phyloP scores from a whole-genome alignment of 53 echinoderm and acorn worm species.

The Patiria pectinifera region DNA sequence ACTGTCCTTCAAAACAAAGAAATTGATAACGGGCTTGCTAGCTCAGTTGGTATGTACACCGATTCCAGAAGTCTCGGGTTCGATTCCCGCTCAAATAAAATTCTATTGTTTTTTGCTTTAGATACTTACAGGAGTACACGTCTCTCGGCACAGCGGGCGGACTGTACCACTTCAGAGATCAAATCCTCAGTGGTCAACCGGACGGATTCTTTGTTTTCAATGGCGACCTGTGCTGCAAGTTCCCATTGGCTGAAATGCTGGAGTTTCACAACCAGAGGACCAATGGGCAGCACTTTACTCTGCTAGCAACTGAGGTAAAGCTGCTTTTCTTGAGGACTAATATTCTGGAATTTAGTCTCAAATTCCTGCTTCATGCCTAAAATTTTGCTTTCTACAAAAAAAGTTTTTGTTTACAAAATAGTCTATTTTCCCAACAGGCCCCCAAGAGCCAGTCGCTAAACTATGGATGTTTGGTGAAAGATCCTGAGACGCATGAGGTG shows the following conservation, averaged over 20 bases:
- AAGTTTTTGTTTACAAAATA: neutral
- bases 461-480: constrained; percentile 95
- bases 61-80: neutral
- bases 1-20: too few relatives aligned
- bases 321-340: neutral
- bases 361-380: neutral
- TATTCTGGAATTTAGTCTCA: neutral
- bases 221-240: constrained; percentile 96
- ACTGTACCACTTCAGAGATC: constrained; percentile 96
- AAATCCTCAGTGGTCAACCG: constrained; percentile 91
- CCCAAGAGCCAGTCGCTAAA: constrained; percentile 89
- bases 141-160: constrained; percentile 95
- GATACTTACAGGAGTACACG: constrained; percentile 96
- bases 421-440: constrained; percentile 66
- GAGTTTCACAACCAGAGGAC: constrained; percentile 80
- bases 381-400: too few relatives aligned
- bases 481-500: constrained; percentile 94
- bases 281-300: constrained; percentile 82
- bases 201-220: constrained; percentile 92
- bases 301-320: constrained; percentile 92
- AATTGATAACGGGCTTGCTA: too few relatives aligned
- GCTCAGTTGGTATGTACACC: too few relatives aligned
- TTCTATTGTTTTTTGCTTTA: constrained; percentile 12
- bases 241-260: constrained; percentile 91
- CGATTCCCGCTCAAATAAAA: neutral